These are phyloP conservation scores for Tromatobia lineatoria DNA, from an alignment of 2,888 invertebrate genomes.

Conservation along the genomic window DNA sequence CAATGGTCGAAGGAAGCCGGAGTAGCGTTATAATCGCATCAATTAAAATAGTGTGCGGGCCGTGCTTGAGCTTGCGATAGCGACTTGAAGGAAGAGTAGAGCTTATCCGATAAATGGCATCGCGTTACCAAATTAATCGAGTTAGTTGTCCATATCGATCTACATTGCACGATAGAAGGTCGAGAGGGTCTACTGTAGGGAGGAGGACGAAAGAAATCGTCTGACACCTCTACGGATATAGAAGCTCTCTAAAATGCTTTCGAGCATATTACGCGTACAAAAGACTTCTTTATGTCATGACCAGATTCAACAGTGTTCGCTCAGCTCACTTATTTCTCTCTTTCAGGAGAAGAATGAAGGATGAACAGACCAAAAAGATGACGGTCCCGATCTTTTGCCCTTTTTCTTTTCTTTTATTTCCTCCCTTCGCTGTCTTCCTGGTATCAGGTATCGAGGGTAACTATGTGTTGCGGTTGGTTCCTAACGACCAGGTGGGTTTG, in stretches of 20 bases:
- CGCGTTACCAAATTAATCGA: constrained; percentile 78
- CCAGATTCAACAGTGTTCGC: neutral
- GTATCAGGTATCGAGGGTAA: neutral
- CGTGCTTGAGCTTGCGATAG: constrained; percentile 1
- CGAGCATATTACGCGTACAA: constrained; percentile 1
- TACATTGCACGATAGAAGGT: constrained; percentile 23
- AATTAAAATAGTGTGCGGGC: constrained; percentile 78
- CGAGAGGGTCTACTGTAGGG: constrained; percentile 6
- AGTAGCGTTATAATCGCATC: constrained; percentile 79
- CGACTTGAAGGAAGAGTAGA: constrained; percentile 66
- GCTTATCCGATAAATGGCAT: constrained; percentile 81
- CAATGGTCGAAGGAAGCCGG: constrained; percentile 75
- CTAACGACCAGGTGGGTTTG: constrained; percentile 29
- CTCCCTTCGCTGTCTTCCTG: neutral
- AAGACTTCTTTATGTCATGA: neutral
- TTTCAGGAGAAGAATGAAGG: neutral
- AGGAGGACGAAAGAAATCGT: constrained; percentile 7
- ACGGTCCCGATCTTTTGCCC: neutral
- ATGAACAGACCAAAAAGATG: neutral
- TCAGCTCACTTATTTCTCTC: neutral
- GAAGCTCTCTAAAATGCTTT: neutral
- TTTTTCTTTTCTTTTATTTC: neutral
- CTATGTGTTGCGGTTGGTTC: constrained; percentile 28
- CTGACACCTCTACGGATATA: constrained; percentile 6
- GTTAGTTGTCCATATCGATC: constrained; percentile 72